Conservation (phyloP, 2,888 invertebrate species). For the Emmelina monodactyla region DNA sequence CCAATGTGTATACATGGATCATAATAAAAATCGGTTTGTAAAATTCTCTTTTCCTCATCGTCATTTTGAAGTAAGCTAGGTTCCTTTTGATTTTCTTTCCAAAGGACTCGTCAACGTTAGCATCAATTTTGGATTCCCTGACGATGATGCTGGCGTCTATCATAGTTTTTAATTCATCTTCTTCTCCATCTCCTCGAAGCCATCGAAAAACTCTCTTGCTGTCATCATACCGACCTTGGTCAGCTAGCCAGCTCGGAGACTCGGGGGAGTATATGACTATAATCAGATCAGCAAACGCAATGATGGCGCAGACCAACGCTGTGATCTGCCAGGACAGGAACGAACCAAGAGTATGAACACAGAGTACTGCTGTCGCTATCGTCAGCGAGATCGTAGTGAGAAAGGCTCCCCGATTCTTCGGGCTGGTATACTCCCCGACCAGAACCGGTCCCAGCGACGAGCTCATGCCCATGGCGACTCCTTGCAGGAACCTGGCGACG, state of each 20-base stretch:
- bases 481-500: slow-evolving; percentile 39
- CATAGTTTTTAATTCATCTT: slow-evolving; percentile 37
- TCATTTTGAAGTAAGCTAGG: slow-evolving; percentile 23
- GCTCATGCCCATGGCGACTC: slow-evolving; percentile 58
- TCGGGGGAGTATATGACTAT: slow-evolving; percentile 58
- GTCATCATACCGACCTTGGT: slow-evolving; percentile 57
- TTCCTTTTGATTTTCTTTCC: slow-evolving; percentile 21
- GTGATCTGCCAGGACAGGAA: slow-evolving; percentile 61
- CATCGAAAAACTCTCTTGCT: slow-evolving; percentile 62
- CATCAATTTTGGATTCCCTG: slow-evolving; percentile 24
- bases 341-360: slow-evolving; percentile 68
- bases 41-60: slow-evolving; percentile 33
- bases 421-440: slow-evolving; percentile 64
- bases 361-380: slow-evolving; percentile 64
- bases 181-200: slow-evolving; percentile 55
- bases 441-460: slow-evolving; percentile 53
- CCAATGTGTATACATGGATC: slow-evolving; percentile 34
- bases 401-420: slow-evolving; percentile 65
- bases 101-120: slow-evolving; percentile 20
- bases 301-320: slow-evolving; percentile 48
- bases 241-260: slow-evolving; percentile 70
- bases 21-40: slow-evolving; percentile 39
- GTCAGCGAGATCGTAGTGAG: slow-evolving; percentile 66
- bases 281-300: slow-evolving; percentile 48
- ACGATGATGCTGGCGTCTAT: slow-evolving; percentile 29